Percentiles rank a stretch among this genome's conserved stretches.
These are phyloP conservation scores for Campoplex nolae DNA, from an alignment of 2,888 invertebrate species.

Conservation along the genomic window DNA sequence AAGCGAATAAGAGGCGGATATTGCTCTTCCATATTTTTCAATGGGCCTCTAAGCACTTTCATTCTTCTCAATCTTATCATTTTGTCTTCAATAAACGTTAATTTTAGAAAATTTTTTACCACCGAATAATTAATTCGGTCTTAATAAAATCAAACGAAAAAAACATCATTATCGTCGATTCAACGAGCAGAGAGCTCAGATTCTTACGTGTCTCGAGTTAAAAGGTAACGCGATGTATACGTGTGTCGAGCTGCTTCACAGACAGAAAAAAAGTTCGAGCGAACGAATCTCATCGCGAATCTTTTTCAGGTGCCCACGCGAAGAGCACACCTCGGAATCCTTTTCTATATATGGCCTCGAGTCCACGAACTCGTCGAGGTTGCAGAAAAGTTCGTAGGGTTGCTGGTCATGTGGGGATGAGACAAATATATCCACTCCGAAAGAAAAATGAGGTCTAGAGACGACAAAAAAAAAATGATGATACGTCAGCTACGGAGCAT, in stretches of 20 bases:
- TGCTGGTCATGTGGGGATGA: constrained; percentile 46
- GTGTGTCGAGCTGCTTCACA: not conserved
- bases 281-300: constrained; percentile 37
- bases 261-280: constrained; percentile 22
- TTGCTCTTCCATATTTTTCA: constrained; percentile 11
- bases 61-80: not conserved
- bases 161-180: not conserved
- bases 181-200: not conserved
- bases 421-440: constrained; percentile 71
- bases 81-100: too few species aligned
- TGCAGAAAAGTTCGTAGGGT: constrained; percentile 18
- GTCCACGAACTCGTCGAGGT: constrained; percentile 49
- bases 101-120: not conserved
- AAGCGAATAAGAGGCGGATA: not conserved
- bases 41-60: not conserved
- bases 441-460: constrained; percentile 55
- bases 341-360: constrained; percentile 42
- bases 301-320: constrained; percentile 47
- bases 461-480: constrained; percentile 13
- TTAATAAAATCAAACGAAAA: not conserved
- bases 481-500: constrained; percentile 15
- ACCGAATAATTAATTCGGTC: not conserved
- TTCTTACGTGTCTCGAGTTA: not conserved
- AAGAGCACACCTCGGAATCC: constrained; percentile 31
- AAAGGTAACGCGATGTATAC: constrained; percentile 1